Base-by-base conservation (phyloP, 1,140 invertebrate genomes). In the Heliothis virescens region DNA sequence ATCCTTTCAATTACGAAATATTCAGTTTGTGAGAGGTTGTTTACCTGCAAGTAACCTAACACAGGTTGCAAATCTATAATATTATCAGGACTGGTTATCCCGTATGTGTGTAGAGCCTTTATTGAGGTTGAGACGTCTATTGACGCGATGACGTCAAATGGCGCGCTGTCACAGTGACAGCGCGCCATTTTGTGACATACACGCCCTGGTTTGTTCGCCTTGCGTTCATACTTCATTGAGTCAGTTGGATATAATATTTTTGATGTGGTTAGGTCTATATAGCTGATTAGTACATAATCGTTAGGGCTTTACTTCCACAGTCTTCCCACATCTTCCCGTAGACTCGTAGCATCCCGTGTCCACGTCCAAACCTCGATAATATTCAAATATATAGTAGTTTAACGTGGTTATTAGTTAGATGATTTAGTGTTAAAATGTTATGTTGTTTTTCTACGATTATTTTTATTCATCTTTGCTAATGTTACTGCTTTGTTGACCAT, bases 351-450 rank as follows among this genome's bases (percentile, higher is more conserved):
- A 26, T 21, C 10, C 18, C 18, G 34, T 60, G 57, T 62, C 72
- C 72, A 50, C 72, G 48, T 72, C 41, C 41, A 34, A 11, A 41
- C 57, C 55, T 62, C 55, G 62, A 60, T 75, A 26, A 15, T 18
- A 21, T 62, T 10, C 15, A n/a, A 50, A 29, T 52, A 34, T 55
- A 57, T 29, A 50, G 9, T 41, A 41, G 5, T 72, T 15, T 75
- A 62, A 47, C 72, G 41, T 74, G 72, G 57, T 74, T 60, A 57
- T 34, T 75, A 75, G 55, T 60, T 60, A 74, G 55, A 48, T 48
- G 57, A 62, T n/a, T 75, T 74, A 74, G 55, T 29, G 21, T 57
- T 72, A 72, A 72, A 55, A 72, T 74, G 72, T 74, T 62, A 41
- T 7, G 34, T 57, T 74, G 60, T 50, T 75, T 75, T 71, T 71